A percentile compares a stretch with the other conserved stretches of the same genome.
These are phyloP conservation scores for Drosophila gaucha DNA, from an alignment of 2,888 invertebrate genomes.

Conservation along the genomic window DNA sequence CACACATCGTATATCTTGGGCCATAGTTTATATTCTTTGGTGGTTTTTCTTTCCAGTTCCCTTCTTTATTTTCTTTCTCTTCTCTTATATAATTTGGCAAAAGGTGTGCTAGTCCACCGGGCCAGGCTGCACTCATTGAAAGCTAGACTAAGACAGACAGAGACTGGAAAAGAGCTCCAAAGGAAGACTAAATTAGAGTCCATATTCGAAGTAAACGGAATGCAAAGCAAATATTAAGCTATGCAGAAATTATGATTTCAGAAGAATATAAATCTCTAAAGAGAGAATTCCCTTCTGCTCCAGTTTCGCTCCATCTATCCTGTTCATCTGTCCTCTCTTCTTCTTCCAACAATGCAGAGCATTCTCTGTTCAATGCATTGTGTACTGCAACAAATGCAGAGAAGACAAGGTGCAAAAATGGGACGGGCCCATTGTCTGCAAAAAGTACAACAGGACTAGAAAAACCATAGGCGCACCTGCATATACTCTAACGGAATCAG, in stretches of 20 bases:
- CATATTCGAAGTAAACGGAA: too few species aligned
- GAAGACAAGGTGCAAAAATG: slow-evolving; percentile 82
- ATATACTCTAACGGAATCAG: slow-evolving; percentile 54
- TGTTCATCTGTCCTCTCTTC: slow-evolving; percentile 41
- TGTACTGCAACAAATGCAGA: slow-evolving; percentile 32
- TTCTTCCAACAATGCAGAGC: slow-evolving; percentile 31
- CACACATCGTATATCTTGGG: slow-evolving; percentile 81
- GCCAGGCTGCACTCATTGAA: slow-evolving; percentile 18
- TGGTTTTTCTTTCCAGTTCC: slow-evolving; percentile 47
- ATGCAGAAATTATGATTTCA: too few species aligned
- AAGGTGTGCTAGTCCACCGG: slow-evolving; percentile 58
- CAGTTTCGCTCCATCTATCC: slow-evolving; percentile 27
- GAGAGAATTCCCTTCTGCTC: too few species aligned
- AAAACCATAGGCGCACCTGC: slow-evolving; percentile 64
- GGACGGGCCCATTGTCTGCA: slow-evolving; percentile 72
- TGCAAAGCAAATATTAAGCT: background rate
- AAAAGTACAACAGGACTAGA: slow-evolving; percentile 33
- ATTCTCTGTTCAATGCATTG: slow-evolving; percentile 32
- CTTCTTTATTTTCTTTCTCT: slow-evolving; percentile 29
- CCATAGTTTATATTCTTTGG: slow-evolving; percentile 59
- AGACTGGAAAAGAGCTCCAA: background rate
- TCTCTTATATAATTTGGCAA: slow-evolving; percentile 34
- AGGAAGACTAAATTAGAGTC: too few species aligned
- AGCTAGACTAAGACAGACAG: too few species aligned
- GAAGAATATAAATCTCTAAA: too few species aligned